Evolutionary conservation across 2,113 vertebrate genomes (phyloP).

Genomic region (Camelus bactrianus): DNA sequence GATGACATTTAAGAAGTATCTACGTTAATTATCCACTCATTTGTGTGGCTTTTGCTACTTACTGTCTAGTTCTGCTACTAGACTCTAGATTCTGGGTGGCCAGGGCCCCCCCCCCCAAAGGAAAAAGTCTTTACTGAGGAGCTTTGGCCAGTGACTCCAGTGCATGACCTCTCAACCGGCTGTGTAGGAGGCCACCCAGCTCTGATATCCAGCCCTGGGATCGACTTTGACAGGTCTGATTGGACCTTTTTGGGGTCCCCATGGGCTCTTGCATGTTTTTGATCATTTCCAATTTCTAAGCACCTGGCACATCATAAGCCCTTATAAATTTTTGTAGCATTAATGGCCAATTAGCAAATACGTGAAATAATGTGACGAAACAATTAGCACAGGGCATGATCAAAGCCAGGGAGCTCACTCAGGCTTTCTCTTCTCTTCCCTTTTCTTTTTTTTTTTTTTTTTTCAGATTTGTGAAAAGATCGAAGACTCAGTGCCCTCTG

Average conservation of each 20-base stretch:
- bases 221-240: not conserved
- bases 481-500: not conserved
- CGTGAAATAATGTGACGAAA: not conserved
- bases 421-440: not conserved
- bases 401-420: not conserved
- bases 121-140: not conserved
- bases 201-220: not conserved
- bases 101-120: not conserved
- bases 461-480: slow-evolving; percentile 82
- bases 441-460: not conserved
- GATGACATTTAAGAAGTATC: not conserved
- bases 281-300: not conserved
- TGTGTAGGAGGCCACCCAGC: not conserved
- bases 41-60: not conserved
- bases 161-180: fast-evolving
- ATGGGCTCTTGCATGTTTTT: not conserved
- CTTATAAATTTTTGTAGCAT: not conserved
- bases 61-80: not conserved
- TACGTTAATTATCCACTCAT: too few species aligned
- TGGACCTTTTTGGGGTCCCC: not conserved
- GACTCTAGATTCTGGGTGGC: not conserved
- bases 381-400: not conserved
- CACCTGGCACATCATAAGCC: not conserved
- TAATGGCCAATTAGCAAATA: not conserved
- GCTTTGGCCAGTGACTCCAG: not conserved